These are phyloP conservation scores for Terrapene triunguis DNA, from an alignment of 2,113 vertebrate species.

Conservation along the genomic window DNA sequence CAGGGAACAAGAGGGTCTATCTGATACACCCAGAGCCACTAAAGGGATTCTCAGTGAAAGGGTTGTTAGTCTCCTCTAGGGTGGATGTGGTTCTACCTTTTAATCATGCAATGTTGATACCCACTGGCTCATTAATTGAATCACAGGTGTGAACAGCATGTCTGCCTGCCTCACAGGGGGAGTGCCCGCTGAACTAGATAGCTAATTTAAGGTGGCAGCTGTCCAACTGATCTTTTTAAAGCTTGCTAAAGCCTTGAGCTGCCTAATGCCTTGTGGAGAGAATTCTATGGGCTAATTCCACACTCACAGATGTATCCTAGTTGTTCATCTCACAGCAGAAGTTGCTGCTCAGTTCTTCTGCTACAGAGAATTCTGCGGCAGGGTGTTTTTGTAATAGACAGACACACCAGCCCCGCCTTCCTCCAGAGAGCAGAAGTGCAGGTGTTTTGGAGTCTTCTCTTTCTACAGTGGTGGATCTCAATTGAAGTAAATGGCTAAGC, in stretches of 20 bases:
- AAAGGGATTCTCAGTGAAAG: background rate
- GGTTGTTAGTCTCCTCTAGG: background rate
- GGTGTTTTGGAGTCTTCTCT: background rate
- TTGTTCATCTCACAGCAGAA: background rate
- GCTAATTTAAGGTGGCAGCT: background rate
- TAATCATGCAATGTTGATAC: background rate
- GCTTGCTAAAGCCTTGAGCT: background rate
- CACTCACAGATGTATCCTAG: no score
- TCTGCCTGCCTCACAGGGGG: background rate
- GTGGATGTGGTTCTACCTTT: background rate
- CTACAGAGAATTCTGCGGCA: background rate
- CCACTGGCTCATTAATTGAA: background rate
- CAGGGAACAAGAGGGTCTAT: background rate
- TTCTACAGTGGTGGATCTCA: background rate
- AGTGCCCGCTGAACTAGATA: background rate
- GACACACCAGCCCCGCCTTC: background rate
- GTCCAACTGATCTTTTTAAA: no score
- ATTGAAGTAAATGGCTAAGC: background rate
- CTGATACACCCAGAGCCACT: no score
- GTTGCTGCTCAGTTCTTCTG: background rate
- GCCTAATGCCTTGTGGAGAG: no score
- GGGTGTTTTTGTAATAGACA: background rate
- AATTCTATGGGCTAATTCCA: no score
- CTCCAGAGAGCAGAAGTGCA: background rate
- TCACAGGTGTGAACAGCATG: background rate